These are phyloP conservation scores for Sminthurinus aureus DNA, from an alignment of 2,888 invertebrate species.

Conservation along the genomic window DNA sequence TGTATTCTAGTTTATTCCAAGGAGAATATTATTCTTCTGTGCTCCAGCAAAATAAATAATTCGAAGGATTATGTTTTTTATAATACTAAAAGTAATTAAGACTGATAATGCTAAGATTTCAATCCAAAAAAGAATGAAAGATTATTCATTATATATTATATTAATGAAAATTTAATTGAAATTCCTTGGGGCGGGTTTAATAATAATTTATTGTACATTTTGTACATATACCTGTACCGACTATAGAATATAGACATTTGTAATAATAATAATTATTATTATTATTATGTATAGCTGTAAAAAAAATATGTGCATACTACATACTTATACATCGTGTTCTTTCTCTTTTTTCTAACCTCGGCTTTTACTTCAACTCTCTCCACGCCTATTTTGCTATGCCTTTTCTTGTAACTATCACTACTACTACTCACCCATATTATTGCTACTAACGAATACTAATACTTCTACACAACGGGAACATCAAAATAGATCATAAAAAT, in stretches of 20 bases:
- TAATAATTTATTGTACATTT: not conserved
- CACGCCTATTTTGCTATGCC: conserved; percentile 11
- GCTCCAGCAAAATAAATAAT: no score
- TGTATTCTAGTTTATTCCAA: no score
- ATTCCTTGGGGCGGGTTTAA: not conserved
- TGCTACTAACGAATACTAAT: no score
- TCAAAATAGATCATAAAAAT: conserved; percentile 51
- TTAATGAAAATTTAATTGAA: not conserved
- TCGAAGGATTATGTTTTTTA: no score
- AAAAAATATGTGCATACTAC: not conserved
- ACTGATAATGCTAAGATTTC: no score
- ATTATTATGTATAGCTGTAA: no score
- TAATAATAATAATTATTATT: not conserved
- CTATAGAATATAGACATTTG: not conserved
- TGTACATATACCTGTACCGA: no score
- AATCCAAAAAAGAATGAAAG: no score
- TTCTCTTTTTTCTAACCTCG: conserved; percentile 3
- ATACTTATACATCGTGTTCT: conserved; percentile 13
- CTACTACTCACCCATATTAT: no score
- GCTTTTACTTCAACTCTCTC: conserved; percentile 31
- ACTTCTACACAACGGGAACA: conserved; percentile 24
- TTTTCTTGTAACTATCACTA: not conserved
- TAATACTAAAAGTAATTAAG: no score
- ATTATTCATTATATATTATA: not conserved
- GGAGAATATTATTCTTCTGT: no score